Evolutionary conservation across 2,888 invertebrate species (phyloP), one percentile per base, ranked within the genome.

Genomic region (Meandrusa payeni): DNA sequence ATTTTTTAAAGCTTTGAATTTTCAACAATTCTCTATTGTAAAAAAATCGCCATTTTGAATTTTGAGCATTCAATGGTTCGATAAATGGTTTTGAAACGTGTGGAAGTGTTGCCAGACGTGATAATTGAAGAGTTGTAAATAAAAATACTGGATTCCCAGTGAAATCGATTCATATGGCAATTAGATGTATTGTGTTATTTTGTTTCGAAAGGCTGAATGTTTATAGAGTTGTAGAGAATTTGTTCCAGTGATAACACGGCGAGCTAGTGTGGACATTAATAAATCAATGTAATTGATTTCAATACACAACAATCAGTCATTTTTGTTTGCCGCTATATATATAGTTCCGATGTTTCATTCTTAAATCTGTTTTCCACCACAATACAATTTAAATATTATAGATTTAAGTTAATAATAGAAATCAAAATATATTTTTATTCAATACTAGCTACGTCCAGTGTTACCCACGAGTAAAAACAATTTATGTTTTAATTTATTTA

Each of bases 251-350:
- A 24, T 27, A 27, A 15, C n/a, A n/a, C 12, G n/a, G n/a, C 28
- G 13, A 10, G 31, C n/a, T n/a, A 15, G 2, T 15, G 2, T 2
- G 15, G 4, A 27, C 6, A n/a, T 10, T 15, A 24, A 5, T 5
- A 36, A 24, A 37, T 27, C 26, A 27, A 37, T 37, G 7, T 19
- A 26, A 26, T 36, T 26, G 36, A 36, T 36, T 27, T 11, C 2
- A 2, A n/a, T 26, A 10, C 26, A 11, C 2, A 37, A 37, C 24
- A 9, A 2, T 12, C 7, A 24, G 17, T 24, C n/a, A n/a, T n/a
- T n/a, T n/a, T n/a, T n/a, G n/a, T n/a, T n/a, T n/a, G n/a, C n/a
- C n/a, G n/a, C n/a, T n/a, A n/a, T n/a, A n/a, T n/a, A n/a, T n/a
- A n/a, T n/a, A n/a, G n/a, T n/a, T n/a, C n/a, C n/a, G n/a, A n/a